Base-by-base conservation (phyloP, 2,113 vertebrate genomes). In the Sterrhoptilus dennistouni region DNA sequence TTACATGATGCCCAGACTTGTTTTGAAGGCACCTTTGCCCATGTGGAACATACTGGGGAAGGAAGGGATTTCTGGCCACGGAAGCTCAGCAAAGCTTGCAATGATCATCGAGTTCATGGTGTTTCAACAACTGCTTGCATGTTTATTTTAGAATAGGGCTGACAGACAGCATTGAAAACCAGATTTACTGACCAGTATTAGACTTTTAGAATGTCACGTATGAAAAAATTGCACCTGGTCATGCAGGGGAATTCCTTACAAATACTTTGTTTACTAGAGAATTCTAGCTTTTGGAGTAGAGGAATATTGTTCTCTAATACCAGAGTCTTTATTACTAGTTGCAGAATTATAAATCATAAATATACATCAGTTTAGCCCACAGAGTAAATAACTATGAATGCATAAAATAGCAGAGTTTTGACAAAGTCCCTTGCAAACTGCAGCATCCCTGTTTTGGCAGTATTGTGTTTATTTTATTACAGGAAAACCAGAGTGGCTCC, bases 41-140 rank as follows among this genome's bases (percentile, higher is more conserved):
- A 7, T 5, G 4, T 29, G 8, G 40, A n/a, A 50, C 8, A 11
- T 13, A 7, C 12, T 38, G 22, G 15, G 18, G 24, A 24, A 59
- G 9, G 23, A 40, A 79, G 8, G 16, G 3, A 1, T 29, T 71
- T 76, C 40, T 64, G 35, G 15, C 22, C 44, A 11, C 0, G 0
- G 25, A 4, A 72, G 6, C 25, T 87, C 38, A 49, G 38, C 21
- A 56, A 69, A 64, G 3, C 8, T 60, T 52, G 15, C 0, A 6
- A 63, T 45, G 40, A 49, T 10, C 21, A 6, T 31, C 25, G 13
- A 2, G 3, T 7, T 81, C 1, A 0, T 35, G 44, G 56, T 61
- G 5, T 28, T 89, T 75, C 64, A 83, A 33, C 49, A 60, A 27
- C 24, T 28, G 11, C 38, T 42, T 57, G 20, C 16, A 23, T 40